Evolutionary conservation across 2,797 vertebrate genomes (phyloP), one percentile per base, ranked within the genome.

Genomic region (Thalassophryne amazonica): DNA sequence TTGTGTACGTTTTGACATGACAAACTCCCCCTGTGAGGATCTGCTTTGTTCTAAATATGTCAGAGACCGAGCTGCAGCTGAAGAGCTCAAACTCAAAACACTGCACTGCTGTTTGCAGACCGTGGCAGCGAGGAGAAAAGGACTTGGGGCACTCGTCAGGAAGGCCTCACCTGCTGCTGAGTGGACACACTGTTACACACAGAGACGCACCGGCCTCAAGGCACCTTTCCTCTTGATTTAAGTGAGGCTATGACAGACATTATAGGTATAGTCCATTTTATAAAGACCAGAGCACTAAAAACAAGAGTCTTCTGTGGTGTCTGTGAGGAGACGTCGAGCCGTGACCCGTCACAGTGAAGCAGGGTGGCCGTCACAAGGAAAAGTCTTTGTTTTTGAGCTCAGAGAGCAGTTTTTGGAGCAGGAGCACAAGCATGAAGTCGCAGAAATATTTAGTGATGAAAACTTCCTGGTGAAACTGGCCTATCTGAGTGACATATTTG

Each of bases 401-500:
- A 29, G 14, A 47, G 31, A 21, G n/a, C 17, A 45, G 27, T 53
- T 49, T 49, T 48, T 63, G 53, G 33, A 52, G 48, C 23, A 61
- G 42, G 43, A 36, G 41, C 35, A 35, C 31, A 52, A 32, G 36
- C 36, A 37, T 25, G 22, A 54, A 36, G 17, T 21, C 9, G 28
- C 35, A 38, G 17, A n/a, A 27, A 53, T 59, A 16, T 62, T 29
- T 32, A n/a, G 23, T 58, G 57, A 70, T 62, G 48, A 59, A 33
- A 23, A 58, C 7, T 69, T 62, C 11, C 31, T 60, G 37, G 15
- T 2, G 3, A 56, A 51, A 55, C 45, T 62, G 49, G 34, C 38
- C 28, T 53, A 66, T 22, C 43, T 52, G n/a, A 56, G 59, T 34
- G 46, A 68, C 22, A 48, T 33, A 30, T 60, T 63, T 48, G 36